phyloP scores from a whole-genome alignment of 2,113 vertebrate species.

The Cairina moschata region DNA sequence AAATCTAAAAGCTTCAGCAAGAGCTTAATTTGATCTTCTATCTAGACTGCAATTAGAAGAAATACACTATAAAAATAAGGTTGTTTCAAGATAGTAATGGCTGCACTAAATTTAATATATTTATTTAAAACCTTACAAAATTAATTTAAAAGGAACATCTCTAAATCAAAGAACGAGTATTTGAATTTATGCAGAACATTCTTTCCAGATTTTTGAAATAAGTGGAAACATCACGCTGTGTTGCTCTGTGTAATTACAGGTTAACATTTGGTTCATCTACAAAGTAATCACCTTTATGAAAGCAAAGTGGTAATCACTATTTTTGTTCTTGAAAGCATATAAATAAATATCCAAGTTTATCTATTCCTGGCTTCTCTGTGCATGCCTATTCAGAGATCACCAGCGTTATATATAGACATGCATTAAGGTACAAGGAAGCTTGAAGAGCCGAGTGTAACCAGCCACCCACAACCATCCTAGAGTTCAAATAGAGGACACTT shows the following conservation, averaged over 20 bases:
- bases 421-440: not conserved
- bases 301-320: not conserved
- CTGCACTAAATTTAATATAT: not conserved
- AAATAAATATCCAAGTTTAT: not conserved
- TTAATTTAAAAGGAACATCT: not conserved
- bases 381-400: not conserved
- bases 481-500: not conserved
- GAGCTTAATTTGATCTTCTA: conserved; percentile 17
- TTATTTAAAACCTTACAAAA: not conserved
- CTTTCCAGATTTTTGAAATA: not conserved
- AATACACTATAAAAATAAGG: not conserved
- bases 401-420: not conserved
- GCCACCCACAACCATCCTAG: not conserved
- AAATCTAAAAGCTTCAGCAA: not conserved
- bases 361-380: not conserved
- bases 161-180: not conserved
- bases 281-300: not conserved
- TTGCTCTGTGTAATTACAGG: not conserved
- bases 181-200: not conserved
- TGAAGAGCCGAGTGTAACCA: not conserved
- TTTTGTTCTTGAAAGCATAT: not conserved
- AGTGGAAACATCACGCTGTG: not conserved
- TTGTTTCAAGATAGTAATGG: not conserved
- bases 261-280: not conserved
- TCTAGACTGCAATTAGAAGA: not conserved